A percentile compares a stretch with the other conserved stretches of the same genome.
These are phyloP conservation scores for Hypsopygia costalis DNA, from an alignment of 2,888 invertebrate genomes.

Conservation along the genomic window DNA sequence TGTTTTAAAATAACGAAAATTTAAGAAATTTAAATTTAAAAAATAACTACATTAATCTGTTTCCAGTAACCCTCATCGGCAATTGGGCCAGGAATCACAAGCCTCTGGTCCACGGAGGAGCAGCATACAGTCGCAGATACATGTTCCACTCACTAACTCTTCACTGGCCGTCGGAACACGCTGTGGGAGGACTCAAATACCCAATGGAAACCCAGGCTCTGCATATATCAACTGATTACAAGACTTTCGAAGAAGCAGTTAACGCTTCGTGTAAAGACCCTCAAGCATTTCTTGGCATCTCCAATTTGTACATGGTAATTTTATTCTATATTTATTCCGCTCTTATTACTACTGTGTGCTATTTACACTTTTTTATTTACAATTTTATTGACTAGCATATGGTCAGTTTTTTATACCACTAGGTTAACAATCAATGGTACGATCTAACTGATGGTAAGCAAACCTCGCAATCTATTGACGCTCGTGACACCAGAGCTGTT, in stretches of 20 bases:
- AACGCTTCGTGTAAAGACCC: constrained; percentile 38
- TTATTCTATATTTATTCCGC: no score
- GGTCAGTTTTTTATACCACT: no score
- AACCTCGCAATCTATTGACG: no score
- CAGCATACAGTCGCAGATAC: constrained; percentile 55
- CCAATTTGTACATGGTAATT: constrained; percentile 49
- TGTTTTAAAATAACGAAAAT: no score
- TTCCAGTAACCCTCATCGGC: constrained; percentile 42
- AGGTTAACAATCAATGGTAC: no score
- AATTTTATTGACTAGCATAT: no score
- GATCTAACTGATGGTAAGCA: no score
- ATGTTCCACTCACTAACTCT: constrained; percentile 50
- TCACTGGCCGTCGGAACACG: constrained; percentile 60
- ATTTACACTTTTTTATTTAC: no score
- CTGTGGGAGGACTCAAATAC: constrained; percentile 39
- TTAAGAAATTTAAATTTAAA: no score
- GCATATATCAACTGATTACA: constrained; percentile 53
- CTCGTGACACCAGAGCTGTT: no score
- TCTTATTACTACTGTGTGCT: no score
- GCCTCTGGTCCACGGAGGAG: constrained; percentile 55
- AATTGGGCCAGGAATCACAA: constrained; percentile 43
- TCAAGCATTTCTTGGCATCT: constrained; percentile 48
- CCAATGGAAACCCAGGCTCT: constrained; percentile 55
- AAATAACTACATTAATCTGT: no score
- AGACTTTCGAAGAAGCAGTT: constrained; percentile 36